Conservation (phyloP, 2,113 vertebrate genomes). For the Catharus minimus region DNA sequence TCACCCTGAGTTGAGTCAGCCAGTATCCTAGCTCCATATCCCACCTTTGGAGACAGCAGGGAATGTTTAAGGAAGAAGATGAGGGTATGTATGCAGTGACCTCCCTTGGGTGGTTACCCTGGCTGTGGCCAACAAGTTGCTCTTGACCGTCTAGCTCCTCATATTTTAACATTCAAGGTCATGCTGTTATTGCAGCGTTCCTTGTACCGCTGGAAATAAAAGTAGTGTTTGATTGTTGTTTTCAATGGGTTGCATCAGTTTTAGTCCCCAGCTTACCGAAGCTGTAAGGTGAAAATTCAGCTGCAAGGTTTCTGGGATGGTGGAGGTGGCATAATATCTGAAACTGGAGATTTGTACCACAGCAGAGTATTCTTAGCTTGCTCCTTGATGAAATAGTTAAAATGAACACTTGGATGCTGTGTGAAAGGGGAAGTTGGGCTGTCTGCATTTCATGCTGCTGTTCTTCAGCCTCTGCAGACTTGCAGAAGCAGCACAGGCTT, state of each 20-base stretch:
- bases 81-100: accelerated
- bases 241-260: neutral
- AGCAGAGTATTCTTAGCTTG: neutral
- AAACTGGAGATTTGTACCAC: neutral
- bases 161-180: neutral
- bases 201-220: neutral
- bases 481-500: neutral
- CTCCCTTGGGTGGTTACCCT: neutral
- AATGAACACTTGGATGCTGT: neutral
- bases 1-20: neutral
- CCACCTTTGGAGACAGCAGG: neutral
- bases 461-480: neutral
- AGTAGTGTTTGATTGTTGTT: neutral
- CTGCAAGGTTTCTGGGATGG: neutral
- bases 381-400: neutral
- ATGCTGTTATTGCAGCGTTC: neutral
- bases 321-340: neutral
- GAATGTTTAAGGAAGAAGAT: neutral
- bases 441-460: neutral
- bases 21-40: neutral
- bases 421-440: neutral
- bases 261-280: neutral
- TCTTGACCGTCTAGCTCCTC: neutral
- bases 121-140: neutral
- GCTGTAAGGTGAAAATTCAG: neutral